These are phyloP conservation scores for Oxystoma pomonae DNA, from an alignment of 2,888 invertebrate species.

Conservation along the genomic window DNA sequence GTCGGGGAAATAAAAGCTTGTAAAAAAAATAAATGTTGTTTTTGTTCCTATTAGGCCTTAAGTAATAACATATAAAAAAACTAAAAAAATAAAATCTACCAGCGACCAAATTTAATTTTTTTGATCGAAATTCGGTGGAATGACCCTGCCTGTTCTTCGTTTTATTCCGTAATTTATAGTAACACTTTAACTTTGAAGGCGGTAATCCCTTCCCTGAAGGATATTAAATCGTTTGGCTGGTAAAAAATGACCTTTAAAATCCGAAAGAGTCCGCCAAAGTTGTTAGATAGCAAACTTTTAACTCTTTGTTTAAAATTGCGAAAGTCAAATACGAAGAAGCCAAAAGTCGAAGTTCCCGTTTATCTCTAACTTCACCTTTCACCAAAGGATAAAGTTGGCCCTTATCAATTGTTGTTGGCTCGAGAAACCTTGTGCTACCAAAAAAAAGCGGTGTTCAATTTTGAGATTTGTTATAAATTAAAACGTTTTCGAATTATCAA, in stretches of 20 bases:
- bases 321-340: background rate
- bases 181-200: slow-evolving; percentile 7
- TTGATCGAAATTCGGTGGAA: no score
- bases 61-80: no score
- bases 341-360: background rate
- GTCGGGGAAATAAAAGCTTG: no score
- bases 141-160: no score
- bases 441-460: no score
- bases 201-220: slow-evolving; percentile 12
- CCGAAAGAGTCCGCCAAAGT: slow-evolving; percentile 1
- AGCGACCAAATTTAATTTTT: no score
- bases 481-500: no score
- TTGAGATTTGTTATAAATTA: no score
- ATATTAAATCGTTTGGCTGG: slow-evolving; percentile 5
- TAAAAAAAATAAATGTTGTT: no score
- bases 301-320: background rate
- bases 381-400: background rate
- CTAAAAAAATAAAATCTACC: no score
- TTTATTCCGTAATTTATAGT: slow-evolving; percentile 6
- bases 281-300: background rate
- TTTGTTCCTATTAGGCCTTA: no score
- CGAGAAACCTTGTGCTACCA: background rate
- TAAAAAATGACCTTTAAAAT: slow-evolving; percentile 10
- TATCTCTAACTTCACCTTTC: background rate
- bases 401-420: background rate